Conservation (phyloP, 2,888 invertebrate species). For the Graphium colonna region DNA sequence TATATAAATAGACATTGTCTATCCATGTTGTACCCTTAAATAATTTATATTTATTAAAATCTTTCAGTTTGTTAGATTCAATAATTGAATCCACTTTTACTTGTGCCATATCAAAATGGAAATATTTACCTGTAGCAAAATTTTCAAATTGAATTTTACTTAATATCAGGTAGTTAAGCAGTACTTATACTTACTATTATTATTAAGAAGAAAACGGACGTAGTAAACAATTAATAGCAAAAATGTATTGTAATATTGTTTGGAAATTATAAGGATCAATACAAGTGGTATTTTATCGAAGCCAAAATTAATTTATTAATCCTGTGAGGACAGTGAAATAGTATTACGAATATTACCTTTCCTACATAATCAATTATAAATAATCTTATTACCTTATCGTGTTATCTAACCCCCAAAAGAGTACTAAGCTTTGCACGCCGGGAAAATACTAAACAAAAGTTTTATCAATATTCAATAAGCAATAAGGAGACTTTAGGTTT, state of each 20-base stretch:
- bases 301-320: not conserved
- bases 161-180: too few relatives aligned
- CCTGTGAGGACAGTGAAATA: not conserved
- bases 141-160: too few relatives aligned
- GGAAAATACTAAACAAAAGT: constrained; percentile 24
- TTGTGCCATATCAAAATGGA: too few relatives aligned
- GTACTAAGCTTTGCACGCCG: constrained; percentile 12
- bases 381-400: constrained; percentile 6
- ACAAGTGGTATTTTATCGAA: not conserved
- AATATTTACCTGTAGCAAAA: too few relatives aligned
- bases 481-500: constrained; percentile 35
- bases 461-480: constrained; percentile 32
- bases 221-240: too few relatives aligned
- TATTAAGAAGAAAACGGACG: too few relatives aligned
- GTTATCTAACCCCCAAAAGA: constrained; percentile 14
- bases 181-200: too few relatives aligned
- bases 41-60: too few relatives aligned
- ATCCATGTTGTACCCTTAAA: too few relatives aligned
- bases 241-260: not conserved
- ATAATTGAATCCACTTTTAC: too few relatives aligned
- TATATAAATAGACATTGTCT: too few relatives aligned
- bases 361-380: constrained; percentile 6
- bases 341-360: constrained; percentile 3
- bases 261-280: not conserved
- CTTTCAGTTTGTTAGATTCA: too few relatives aligned